Conservation (phyloP, 2,797 vertebrate species). For the Liasis olivaceus region DNA sequence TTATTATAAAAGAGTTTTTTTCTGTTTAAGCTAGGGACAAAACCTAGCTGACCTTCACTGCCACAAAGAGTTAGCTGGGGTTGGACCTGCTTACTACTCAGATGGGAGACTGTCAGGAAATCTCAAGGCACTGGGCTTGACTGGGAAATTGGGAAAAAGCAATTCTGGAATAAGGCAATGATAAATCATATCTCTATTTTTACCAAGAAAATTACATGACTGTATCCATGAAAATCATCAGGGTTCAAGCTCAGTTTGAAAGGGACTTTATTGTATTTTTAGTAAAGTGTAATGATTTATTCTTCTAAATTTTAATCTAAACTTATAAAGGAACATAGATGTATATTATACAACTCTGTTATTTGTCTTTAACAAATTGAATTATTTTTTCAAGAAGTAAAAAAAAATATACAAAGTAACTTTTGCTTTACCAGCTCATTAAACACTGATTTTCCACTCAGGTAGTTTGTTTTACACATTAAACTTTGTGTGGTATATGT, state of each 20-base stretch:
- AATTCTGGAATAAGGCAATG: neutral
- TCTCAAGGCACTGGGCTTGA: neutral
- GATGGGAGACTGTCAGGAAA: neutral
- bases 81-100: neutral
- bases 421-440: neutral
- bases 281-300: neutral
- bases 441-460: neutral
- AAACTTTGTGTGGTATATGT: neutral
- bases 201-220: neutral
- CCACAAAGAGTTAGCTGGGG: neutral
- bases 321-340: neutral
- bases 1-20: neutral
- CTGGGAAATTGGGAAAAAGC: neutral
- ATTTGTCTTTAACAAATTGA: neutral
- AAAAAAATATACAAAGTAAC: neutral
- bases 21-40: neutral
- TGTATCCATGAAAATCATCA: neutral
- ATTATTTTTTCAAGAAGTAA: neutral
- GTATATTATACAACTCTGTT: neutral
- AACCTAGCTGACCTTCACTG: neutral
- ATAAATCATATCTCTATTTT: neutral
- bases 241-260: neutral
- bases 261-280: neutral
- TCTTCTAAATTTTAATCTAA: neutral
- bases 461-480: neutral